phyloP scores from a whole-genome alignment of 1,140 invertebrate species.

The Temnothorax curvispinosus region DNA sequence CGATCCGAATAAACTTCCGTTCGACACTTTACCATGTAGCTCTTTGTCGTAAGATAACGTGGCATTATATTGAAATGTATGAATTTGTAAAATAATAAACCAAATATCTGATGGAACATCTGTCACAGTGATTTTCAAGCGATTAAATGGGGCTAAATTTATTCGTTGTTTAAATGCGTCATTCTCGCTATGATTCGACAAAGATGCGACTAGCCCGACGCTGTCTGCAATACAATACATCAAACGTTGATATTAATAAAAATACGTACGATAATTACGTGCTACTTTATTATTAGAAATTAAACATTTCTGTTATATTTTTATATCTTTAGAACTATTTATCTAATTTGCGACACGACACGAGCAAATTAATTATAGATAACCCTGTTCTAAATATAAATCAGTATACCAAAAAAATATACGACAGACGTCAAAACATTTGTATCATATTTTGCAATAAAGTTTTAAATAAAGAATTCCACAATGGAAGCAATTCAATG shows the following conservation, averaged over 20 bases:
- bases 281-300: neutral
- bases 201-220: constrained; percentile 34
- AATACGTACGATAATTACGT: neutral
- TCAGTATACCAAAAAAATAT: neutral
- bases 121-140: constrained; percentile 83
- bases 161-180: constrained; percentile 68
- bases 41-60: constrained; percentile 86
- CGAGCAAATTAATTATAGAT: neutral
- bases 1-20: constrained; percentile 84
- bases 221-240: constrained; percentile 66
- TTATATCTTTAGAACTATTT: neutral
- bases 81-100: constrained; percentile 90
- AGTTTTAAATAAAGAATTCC: neutral
- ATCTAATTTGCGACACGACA: neutral
- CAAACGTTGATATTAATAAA: constrained; percentile 2
- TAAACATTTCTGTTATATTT: neutral
- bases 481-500: neutral
- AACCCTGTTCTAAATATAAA: neutral
- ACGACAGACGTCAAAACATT: neutral
- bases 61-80: constrained; percentile 88
- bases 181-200: constrained; percentile 20
- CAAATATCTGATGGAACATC: constrained; percentile 84
- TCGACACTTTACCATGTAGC: constrained; percentile 72
- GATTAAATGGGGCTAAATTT: constrained; percentile 69
- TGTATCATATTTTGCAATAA: neutral